Base-by-base conservation (phyloP, 2,888 invertebrate genomes). In the Pterostichus madidus region DNA sequence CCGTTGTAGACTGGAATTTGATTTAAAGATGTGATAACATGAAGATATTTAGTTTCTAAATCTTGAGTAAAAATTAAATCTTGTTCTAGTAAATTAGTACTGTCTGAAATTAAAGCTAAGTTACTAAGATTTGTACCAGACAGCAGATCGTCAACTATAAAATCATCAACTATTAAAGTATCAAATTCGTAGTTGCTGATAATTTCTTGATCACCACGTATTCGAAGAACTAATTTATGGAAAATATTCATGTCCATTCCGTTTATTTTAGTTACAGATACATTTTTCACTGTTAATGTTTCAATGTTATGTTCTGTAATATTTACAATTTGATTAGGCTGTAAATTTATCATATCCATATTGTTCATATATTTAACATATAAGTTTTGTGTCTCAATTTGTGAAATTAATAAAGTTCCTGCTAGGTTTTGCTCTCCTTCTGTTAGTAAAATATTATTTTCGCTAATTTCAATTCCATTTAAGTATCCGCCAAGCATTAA, bases 251-350 rank as follows among this genome's bases (percentile, higher is more conserved):
- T 88, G 79, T 88, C 88, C 3, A 91, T 86, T 8, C 89, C 89
- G 86, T 93, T 93, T 0, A 93, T 86, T 10, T 87, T 88, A n/a
- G 91, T 91, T 11, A 93, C 87, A 11, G 87, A 85, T 10, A 92
- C 85, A 32, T 91, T 87, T 80, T 91, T 87, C 1, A 91, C 88
- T 17, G 85, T 87, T 5, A 93, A 81, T 46, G 84, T 86, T n/a
- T 85, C 84, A 11, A 87, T 81, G 39, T 84, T 84, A 24, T 85
- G 53, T 13, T 75, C 75, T 11, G 59, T 17, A 17, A 81, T 49
- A 49, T 81, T 31, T 5, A 81, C 13, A 32, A 44, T 39, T 11
- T 15, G 32, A 59, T 59, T 64, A 59, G 84, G 35, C 80, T 59
- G 76, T 52, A 24, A 80, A 79, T 81, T 77, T 71, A 35, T 85